Base-by-base conservation (phyloP, 2,888 invertebrate genomes). In the Strigamia transsilvanica region DNA sequence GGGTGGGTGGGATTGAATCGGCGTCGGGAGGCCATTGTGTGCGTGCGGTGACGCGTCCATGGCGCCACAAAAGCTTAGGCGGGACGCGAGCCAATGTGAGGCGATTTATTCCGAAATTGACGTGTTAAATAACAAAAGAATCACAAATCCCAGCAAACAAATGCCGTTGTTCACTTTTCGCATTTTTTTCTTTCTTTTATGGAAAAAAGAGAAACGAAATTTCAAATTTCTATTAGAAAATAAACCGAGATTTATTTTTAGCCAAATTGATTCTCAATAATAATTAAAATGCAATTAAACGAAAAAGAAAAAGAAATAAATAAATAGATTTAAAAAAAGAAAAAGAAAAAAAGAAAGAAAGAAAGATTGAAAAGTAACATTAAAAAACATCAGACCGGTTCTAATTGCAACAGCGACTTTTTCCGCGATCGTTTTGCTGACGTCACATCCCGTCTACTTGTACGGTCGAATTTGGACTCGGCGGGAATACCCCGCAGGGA, bases 21-120 rank as follows among this genome's bases (percentile, higher is more conserved):
- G 4, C 66, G 66, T 27, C 27, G 51, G 46, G 46, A n/a, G 3
- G 66, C 23, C 34, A 66, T 66, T 66, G 66, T 66, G 66, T 66
- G 23, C 27, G 66, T 66, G 66, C 66, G 66, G 66, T 27, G 66
- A 66, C 66, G 66, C 66, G 66, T 23, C 66, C 13, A 66, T 15
- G 66, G 66, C 66, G 66, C 66, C 66, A 66, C 66, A 66, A 66
- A 66, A 66, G 66, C 66, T 66, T 66, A 66, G 66, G 66, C 66
- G 66, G 61, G 23, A 23, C n/a, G 13, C 61, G 61, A 21, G 21
- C 13, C 21, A 21, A 66, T 66, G 66, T 23, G 27, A 51, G 9
- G 66, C 66, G 66, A 66, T 66, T 66, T 66, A 66, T 66, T 27
- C 66, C 9, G 66, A 66, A 66, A 66, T 27, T 66, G 27, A 66